Percentiles rank a stretch among this genome's conserved stretches.
phyloP scores from a whole-genome alignment of 2,113 vertebrate genomes.

The Tiliqua scincoides region DNA sequence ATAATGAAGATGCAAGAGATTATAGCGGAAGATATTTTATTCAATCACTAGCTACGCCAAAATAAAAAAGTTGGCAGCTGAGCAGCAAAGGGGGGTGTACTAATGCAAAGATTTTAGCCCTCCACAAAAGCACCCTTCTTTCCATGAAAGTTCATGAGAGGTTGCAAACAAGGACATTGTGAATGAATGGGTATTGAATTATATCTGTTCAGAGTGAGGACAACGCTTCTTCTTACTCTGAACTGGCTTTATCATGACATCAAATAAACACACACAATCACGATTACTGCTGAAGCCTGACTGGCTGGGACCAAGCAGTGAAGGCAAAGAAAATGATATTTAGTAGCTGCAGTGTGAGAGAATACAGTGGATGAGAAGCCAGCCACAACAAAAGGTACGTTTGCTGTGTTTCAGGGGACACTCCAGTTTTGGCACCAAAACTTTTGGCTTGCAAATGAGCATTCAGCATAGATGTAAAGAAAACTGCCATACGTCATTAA shows the following conservation, averaged over 20 bases:
- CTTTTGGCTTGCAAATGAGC: conserved; percentile 3
- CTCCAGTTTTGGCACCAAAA: conserved; percentile 5
- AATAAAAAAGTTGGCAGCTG: not conserved
- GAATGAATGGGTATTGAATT: no score
- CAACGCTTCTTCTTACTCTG: not conserved
- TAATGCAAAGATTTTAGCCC: conserved; percentile 6
- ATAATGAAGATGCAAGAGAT: conserved; percentile 32
- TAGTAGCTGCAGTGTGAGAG: not conserved
- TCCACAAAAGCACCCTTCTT: not conserved
- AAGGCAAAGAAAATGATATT: not conserved
- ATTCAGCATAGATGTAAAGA: not conserved
- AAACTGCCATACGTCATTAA: conserved; percentile 30
- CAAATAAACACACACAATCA: not conserved
- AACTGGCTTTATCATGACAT: not conserved
- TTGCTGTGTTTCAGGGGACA: not conserved
- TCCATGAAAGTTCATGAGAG: not conserved
- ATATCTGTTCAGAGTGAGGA: not conserved
- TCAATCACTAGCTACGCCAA: not conserved
- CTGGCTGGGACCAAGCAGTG: not conserved
- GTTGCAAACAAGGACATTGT: not conserved
- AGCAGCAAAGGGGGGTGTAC: not conserved
- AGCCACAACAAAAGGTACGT: not conserved
- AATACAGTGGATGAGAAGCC: not conserved
- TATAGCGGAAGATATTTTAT: conserved; percentile 20
- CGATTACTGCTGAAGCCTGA: not conserved